Conservation (phyloP, 2,113 vertebrate genomes). For the Cathartes aura region DNA sequence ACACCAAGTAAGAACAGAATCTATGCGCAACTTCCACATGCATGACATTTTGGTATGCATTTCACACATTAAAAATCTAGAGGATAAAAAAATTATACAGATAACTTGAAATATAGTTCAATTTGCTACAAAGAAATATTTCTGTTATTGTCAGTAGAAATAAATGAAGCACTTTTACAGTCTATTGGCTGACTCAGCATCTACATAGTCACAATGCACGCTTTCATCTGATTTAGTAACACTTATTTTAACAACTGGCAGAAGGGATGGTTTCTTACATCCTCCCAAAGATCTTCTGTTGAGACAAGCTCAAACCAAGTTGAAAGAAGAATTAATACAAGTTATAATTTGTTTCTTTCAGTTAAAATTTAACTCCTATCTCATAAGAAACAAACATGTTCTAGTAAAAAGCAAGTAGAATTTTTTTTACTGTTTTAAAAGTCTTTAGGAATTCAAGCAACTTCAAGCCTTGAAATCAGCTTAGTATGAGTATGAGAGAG, state of each 20-base stretch:
- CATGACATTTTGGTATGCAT: background rate
- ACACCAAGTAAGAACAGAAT: background rate
- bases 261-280: background rate
- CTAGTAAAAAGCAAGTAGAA: background rate
- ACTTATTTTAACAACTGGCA: background rate
- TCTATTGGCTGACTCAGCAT: background rate
- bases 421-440: background rate
- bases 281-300: background rate
- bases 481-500: background rate
- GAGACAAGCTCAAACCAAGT: background rate
- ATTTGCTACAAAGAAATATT: background rate
- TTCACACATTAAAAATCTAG: background rate
- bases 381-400: background rate
- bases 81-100: background rate
- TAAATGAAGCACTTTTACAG: background rate
- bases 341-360: background rate
- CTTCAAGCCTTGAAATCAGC: background rate
- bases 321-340: background rate
- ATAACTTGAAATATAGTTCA: background rate
- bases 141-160: background rate
- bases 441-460: background rate
- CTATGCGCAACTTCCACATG: background rate
- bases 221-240: background rate
- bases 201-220: accelerated
- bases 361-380: background rate